Conservation (phyloP, 2,888 invertebrate species). For the Netelia melanura region DNA sequence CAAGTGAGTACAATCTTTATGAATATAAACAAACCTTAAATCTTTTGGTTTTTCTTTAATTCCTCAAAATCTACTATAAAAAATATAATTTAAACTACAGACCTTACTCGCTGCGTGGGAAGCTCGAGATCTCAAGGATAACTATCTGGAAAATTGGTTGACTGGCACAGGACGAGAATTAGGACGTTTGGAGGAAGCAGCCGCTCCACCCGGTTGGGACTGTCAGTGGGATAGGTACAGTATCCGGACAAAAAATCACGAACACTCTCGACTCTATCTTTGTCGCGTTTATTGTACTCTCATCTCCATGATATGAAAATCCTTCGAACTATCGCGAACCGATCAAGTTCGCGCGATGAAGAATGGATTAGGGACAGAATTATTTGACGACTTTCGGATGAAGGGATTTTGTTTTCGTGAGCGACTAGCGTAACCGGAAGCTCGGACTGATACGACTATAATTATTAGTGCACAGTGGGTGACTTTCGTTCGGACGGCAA, state of each 20-base stretch:
- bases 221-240: slow-evolving; percentile 92
- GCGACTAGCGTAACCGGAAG: slow-evolving; percentile 1
- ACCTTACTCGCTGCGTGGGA: slow-evolving; percentile 89
- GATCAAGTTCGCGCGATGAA: slow-evolving; percentile 20
- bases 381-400: slow-evolving; percentile 13
- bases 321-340: slow-evolving; percentile 25
- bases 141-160: slow-evolving; percentile 88
- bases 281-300: slow-evolving; percentile 38
- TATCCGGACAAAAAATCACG: slow-evolving; percentile 75
- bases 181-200: slow-evolving; percentile 88
- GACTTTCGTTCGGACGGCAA: slow-evolving; percentile 5
- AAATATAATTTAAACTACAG: slow-evolving; percentile 82
- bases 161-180: slow-evolving; percentile 87
- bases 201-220: slow-evolving; percentile 89
- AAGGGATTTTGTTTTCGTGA: slow-evolving; percentile 7
- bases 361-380: slow-evolving; percentile 21
- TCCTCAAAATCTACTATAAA: slow-evolving; percentile 8
- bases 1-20: slow-evolving; percentile 84
- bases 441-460: slow-evolving; percentile 1
- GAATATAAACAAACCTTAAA: slow-evolving; percentile 12
- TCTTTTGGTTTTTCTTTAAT: slow-evolving; percentile 10
- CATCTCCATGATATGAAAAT: slow-evolving; percentile 33
- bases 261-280: slow-evolving; percentile 54
- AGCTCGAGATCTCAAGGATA: slow-evolving; percentile 86
- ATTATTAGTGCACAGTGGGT: slow-evolving; percentile 32